These are phyloP conservation scores for Nysson spinosus DNA, from an alignment of 2,888 invertebrate genomes.

Conservation along the genomic window DNA sequence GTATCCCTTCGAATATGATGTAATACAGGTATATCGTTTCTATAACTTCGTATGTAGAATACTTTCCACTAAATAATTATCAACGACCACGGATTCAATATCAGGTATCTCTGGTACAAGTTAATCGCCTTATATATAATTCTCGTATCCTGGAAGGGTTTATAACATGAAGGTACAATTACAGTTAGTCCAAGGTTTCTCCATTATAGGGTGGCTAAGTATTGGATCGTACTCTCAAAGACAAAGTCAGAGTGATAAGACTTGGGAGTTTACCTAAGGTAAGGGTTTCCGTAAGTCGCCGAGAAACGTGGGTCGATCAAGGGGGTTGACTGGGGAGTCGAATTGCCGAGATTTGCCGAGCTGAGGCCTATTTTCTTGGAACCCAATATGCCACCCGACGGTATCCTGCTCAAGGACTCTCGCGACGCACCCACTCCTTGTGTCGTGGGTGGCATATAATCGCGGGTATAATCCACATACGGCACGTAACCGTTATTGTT, in stretches of 20 bases:
- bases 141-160: conserved; percentile 24
- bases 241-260: conserved; percentile 9
- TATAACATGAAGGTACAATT: conserved; percentile 27
- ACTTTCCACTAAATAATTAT: too few species aligned
- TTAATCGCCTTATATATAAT: conserved; percentile 27
- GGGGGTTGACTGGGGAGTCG: conserved; percentile 72
- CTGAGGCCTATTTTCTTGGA: conserved; percentile 76
- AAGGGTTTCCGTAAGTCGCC: conserved; percentile 94
- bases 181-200: conserved; percentile 40
- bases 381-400: conserved; percentile 71
- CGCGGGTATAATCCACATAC: conserved; percentile 92
- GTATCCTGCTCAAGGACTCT: conserved; percentile 75
- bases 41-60: too few species aligned
- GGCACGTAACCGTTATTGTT: conserved; percentile 92
- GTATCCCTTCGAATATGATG: too few species aligned
- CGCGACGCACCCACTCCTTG: conserved; percentile 76
- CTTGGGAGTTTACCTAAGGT: conserved; percentile 82
- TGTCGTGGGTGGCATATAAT: conserved; percentile 90
- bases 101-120: conserved; percentile 27
- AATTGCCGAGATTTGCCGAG: conserved; percentile 72
- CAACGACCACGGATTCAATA: too few species aligned
- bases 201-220: conserved; percentile 33
- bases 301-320: conserved; percentile 90
- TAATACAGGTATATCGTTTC: too few species aligned
- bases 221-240: conserved; percentile 33